These are phyloP conservation scores for Balaenoptera acutorostrata DNA, from an alignment of 2,113 vertebrate genomes.

Conservation along the genomic window DNA sequence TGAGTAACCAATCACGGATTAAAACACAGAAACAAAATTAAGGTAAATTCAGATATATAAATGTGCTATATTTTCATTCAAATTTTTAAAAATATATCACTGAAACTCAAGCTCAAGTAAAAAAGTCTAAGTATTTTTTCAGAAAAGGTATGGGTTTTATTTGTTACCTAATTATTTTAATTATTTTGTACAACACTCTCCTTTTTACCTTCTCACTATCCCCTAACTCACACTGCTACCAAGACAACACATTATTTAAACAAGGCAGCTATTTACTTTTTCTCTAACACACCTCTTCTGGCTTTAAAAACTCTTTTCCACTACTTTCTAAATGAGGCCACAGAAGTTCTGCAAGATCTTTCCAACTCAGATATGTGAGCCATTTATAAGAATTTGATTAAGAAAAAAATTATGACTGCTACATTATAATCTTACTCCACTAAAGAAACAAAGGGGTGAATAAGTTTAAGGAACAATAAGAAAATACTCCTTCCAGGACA, in stretches of 20 bases:
- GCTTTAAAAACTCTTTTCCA: slow-evolving; percentile 18
- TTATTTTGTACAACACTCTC: not conserved
- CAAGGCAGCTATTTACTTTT: not conserved
- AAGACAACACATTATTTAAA: slow-evolving; percentile 2
- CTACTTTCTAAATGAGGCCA: slow-evolving; percentile 15
- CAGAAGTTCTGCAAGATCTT: slow-evolving; percentile 1
- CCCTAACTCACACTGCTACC: not conserved
- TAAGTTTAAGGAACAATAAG: not conserved
- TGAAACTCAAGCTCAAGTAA: slow-evolving; percentile 9
- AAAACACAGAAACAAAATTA: slow-evolving; percentile 39
- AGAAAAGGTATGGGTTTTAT: not conserved
- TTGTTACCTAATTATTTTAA: not conserved
- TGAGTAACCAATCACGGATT: slow-evolving; percentile 32
- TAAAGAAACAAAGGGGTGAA: not conserved
- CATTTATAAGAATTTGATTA: not conserved
- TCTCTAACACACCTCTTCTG: not conserved
- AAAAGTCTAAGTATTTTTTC: not conserved
- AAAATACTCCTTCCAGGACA: not conserved
- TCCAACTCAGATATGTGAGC: not conserved
- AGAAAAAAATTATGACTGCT: not conserved
- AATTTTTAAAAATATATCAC: slow-evolving; percentile 12
- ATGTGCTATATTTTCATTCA: not conserved
- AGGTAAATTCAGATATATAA: slow-evolving; percentile 29
- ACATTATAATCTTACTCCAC: not conserved
- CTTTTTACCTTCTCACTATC: not conserved